These are phyloP conservation scores for Medauroidea extradentata DNA, from an alignment of 1,140 invertebrate species.

Conservation along the genomic window DNA sequence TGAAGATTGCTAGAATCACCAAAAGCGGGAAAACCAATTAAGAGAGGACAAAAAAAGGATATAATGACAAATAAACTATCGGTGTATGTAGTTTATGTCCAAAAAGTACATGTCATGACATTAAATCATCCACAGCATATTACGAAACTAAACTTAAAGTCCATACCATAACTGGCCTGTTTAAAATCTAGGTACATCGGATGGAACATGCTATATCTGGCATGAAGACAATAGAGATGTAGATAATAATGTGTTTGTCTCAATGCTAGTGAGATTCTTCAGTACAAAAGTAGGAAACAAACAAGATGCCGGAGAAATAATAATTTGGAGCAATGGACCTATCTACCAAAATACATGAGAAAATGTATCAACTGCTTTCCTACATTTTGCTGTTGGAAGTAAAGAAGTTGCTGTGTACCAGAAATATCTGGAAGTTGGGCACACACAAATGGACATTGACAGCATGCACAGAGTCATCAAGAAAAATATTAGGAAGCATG, in stretches of 20 bases:
- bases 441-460: not conserved
- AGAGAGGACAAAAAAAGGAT: not conserved
- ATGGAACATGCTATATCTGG: not conserved
- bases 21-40: not conserved
- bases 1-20: not conserved
- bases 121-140: not conserved
- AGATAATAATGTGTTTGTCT: constrained; percentile 2
- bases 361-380: no score
- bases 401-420: no score
- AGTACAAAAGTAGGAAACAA: not conserved
- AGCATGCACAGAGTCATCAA: not conserved
- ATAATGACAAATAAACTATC: not conserved
- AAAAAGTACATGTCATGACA: not conserved
- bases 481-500: not conserved
- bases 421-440: not conserved
- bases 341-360: no score
- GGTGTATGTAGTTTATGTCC: constrained; percentile 1
- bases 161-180: not conserved
- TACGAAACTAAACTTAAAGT: not conserved
- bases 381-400: no score
- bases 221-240: constrained; percentile 7
- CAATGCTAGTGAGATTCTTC: no score
- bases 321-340: no score
- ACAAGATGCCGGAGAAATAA: no score
- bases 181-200: not conserved